A percentile compares a stretch with the other conserved stretches of the same genome.
Evolutionary conservation across 1,140 invertebrate genomes (phyloP).

Genomic region (Ctenoplectra terminalis): DNA sequence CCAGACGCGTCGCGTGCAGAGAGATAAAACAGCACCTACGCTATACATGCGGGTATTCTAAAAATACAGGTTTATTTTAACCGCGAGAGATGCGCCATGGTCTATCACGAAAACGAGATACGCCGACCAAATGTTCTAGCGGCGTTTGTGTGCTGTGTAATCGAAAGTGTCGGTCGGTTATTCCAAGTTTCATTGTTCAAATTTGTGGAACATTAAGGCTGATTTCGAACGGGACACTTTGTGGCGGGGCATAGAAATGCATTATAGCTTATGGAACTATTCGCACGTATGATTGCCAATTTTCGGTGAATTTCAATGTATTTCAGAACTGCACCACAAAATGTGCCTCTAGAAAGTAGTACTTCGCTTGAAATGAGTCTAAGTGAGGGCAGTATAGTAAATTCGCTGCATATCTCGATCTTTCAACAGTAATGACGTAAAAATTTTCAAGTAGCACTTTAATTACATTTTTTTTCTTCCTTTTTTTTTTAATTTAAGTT

Average conservation of each 20-base stretch:
- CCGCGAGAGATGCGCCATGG: slow-evolving; percentile 3
- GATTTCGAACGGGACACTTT: not conserved
- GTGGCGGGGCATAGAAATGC: not conserved
- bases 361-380: too few species aligned
- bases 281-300: not conserved
- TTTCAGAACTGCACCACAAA: not conserved
- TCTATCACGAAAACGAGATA: slow-evolving; percentile 50
- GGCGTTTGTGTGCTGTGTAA: not conserved
- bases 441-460: not conserved
- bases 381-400: too few species aligned
- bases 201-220: not conserved
- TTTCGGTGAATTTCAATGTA: not conserved
- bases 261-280: too few species aligned
- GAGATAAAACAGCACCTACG: slow-evolving; percentile 53
- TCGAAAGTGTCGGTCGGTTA: not conserved
- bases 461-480: too few species aligned
- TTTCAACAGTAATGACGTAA: not conserved
- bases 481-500: too few species aligned
- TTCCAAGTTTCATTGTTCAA: not conserved
- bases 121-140: not conserved
- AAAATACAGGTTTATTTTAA: slow-evolving; percentile 64
- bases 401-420: too few species aligned
- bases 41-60: slow-evolving; percentile 56
- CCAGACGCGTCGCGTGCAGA: slow-evolving; percentile 29
- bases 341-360: too few species aligned